Evolutionary conservation across 1,140 invertebrate genomes (phyloP).

Genomic region (Thrips palmi): DNA sequence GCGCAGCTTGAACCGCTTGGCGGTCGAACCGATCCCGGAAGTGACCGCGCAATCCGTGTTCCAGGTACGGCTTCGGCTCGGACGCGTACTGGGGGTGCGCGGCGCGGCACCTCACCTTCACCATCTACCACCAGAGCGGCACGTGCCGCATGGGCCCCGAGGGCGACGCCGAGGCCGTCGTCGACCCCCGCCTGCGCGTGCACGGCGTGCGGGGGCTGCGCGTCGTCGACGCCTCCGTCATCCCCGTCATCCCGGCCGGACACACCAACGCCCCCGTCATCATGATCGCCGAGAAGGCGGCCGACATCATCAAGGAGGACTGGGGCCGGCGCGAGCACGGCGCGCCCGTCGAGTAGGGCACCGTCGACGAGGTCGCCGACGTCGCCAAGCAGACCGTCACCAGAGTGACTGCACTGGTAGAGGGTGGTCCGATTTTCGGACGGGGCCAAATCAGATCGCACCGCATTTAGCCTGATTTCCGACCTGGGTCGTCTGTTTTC

Average conservation of each 20-base stretch:
- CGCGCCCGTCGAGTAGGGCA: too few relatives aligned
- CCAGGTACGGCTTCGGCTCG: slow-evolving; percentile 35
- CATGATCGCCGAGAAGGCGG: slow-evolving; percentile 49
- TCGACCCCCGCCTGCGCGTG: slow-evolving; percentile 35
- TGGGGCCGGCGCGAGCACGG: too few relatives aligned
- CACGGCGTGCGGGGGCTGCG: slow-evolving; percentile 35
- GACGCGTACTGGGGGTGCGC: slow-evolving; percentile 57
- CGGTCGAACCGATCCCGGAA: too few relatives aligned
- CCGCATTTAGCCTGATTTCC: too few relatives aligned
- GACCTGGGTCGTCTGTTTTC: too few relatives aligned
- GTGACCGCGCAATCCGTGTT: too few relatives aligned
- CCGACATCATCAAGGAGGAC: slow-evolving; percentile 37
- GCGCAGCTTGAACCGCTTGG: too few relatives aligned
- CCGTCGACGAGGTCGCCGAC: too few relatives aligned
- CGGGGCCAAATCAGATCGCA: too few relatives aligned
- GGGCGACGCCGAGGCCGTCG: slow-evolving; percentile 33
- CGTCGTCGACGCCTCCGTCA: slow-evolving; percentile 49
- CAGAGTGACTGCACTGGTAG: too few relatives aligned
- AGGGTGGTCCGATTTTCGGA: too few relatives aligned
- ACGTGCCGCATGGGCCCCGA: slow-evolving; percentile 43
- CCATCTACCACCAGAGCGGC: slow-evolving; percentile 35
- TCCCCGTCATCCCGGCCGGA: slow-evolving; percentile 33
- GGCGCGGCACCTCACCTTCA: slow-evolving; percentile 23
- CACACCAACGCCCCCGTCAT: slow-evolving; percentile 45
- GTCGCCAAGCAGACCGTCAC: too few relatives aligned